Conservation (phyloP, 2,113 vertebrate genomes). For the Amblyornis subalaris region DNA sequence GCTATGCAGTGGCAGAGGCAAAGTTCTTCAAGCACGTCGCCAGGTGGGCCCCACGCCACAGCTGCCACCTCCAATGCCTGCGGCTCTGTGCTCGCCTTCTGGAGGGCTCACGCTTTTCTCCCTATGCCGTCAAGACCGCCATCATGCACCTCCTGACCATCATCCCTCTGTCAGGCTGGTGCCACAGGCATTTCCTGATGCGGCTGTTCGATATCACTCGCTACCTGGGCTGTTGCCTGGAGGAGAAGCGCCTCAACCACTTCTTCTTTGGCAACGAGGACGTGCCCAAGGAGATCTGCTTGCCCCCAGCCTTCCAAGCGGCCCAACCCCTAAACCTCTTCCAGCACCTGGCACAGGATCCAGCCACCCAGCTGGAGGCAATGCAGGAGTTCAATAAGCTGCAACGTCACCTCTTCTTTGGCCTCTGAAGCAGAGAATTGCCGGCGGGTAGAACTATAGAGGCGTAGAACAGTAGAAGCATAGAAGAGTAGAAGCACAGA, state of each 20-base stretch:
- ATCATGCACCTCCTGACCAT: background rate
- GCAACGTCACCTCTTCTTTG: background rate
- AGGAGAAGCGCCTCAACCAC: background rate
- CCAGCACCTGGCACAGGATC: background rate
- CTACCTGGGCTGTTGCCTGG: background rate
- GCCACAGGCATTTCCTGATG: background rate
- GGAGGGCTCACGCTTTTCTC: background rate
- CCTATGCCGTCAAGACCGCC: background rate
- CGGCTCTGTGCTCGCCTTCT: background rate
- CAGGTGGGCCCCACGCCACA: background rate
- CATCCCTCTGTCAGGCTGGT: background rate
- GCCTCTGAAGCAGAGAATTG: too few relatives aligned
- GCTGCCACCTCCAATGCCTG: background rate
- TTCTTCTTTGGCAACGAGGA: background rate
- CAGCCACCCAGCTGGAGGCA: background rate
- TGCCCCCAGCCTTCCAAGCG: background rate
- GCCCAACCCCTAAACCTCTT: background rate
- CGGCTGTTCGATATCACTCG: background rate
- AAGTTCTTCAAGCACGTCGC: background rate
- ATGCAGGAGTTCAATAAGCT: background rate
- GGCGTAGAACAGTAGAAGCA: too few relatives aligned
- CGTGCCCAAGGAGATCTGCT: background rate
- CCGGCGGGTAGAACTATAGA: background rate
- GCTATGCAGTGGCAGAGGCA: background rate
- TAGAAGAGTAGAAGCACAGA: too few relatives aligned